A percentile compares a stretch with the other conserved stretches of the same genome.
These are phyloP conservation scores for Temnothorax rugatulus DNA, from an alignment of 2,888 invertebrate genomes.

Conservation along the genomic window DNA sequence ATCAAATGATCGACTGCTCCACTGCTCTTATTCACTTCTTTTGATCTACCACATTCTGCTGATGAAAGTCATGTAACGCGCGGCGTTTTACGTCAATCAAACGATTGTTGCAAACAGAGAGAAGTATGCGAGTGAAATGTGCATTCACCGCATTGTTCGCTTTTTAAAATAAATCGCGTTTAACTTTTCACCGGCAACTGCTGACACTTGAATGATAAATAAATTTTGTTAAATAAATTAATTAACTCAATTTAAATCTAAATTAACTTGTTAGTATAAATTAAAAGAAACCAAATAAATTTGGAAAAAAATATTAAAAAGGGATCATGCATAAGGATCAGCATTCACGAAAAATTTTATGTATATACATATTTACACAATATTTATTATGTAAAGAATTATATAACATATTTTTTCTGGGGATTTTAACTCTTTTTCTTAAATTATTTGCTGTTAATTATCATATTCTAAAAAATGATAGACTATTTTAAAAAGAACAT, in stretches of 20 bases:
- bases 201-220: neutral
- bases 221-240: neutral
- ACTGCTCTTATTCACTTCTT: slow-evolving; percentile 28
- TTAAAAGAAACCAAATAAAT: neutral
- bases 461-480: neutral
- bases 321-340: neutral
- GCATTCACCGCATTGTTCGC: neutral
- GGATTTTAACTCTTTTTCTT: neutral
- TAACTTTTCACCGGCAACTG: neutral
- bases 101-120: slow-evolving; percentile 32
- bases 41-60: slow-evolving; percentile 25
- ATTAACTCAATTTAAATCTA: neutral
- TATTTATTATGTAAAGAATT: slow-evolving; percentile 3
- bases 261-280: neutral
- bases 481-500: neutral
- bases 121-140: slow-evolving; percentile 22
- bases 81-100: slow-evolving; percentile 22
- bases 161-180: slow-evolving; percentile 23
- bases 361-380: neutral
- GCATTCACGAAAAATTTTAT: neutral
- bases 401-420: neutral
- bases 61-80: slow-evolving; percentile 35
- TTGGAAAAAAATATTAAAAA: neutral
- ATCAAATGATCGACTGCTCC: slow-evolving; percentile 17
- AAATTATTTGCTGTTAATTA: neutral